Evolutionary conservation across 2,113 vertebrate genomes (phyloP).

Genomic region (Xenus cinereus): DNA sequence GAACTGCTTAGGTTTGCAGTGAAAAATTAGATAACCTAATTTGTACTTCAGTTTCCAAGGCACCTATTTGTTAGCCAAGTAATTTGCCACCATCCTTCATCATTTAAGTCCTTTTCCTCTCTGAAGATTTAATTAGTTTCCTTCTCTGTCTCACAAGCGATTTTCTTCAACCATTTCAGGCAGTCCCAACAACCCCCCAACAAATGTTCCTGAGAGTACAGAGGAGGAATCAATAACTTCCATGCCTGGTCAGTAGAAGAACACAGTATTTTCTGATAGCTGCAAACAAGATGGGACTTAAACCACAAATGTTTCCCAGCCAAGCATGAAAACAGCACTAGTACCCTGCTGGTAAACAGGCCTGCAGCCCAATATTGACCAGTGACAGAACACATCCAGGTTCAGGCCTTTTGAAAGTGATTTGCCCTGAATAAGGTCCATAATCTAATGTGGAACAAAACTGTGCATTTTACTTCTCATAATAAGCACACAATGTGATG

Average conservation of each 20-base stretch:
- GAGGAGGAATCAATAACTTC: conserved; percentile 61
- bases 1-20: conserved; percentile 9
- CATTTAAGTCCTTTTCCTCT: conserved; percentile 42
- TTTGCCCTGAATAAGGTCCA: not conserved
- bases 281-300: conserved; percentile 56
- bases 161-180: conserved; percentile 46
- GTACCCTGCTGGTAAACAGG: conserved; percentile 33
- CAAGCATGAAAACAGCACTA: conserved; percentile 55
- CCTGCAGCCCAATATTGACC: not conserved
- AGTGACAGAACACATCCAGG: not conserved
- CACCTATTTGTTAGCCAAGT: conserved; percentile 47
- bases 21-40: conserved; percentile 64
- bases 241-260: conserved; percentile 38
- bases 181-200: not conserved
- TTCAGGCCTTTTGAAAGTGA: not conserved
- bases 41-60: conserved; percentile 54
- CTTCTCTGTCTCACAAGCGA: conserved; percentile 29
- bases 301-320: conserved; percentile 37
- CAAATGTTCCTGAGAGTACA: conserved; percentile 11
- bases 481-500: not conserved
- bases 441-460: conserved; percentile 1
- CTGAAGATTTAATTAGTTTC: conserved; percentile 57
- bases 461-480: not conserved
- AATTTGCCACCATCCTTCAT: conserved; percentile 35
- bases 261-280: not conserved